phyloP scores from a whole-genome alignment of 2,113 vertebrate genomes.

The Mobula birostris region DNA sequence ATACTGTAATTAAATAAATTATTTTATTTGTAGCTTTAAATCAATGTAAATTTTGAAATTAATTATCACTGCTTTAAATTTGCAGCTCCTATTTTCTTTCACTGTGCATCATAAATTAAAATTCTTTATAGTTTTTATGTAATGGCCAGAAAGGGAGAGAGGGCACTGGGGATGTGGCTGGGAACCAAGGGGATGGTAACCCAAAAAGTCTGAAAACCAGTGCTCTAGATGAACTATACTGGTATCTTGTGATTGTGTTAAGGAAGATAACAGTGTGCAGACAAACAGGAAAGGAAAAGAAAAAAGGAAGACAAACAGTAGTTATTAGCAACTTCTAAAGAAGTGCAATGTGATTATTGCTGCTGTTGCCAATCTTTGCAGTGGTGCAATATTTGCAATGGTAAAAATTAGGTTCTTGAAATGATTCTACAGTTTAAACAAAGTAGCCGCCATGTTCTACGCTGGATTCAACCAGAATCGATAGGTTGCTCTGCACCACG shows the following conservation, averaged over 20 bases:
- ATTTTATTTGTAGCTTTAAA: too few relatives aligned
- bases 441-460: background rate
- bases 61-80: too few relatives aligned
- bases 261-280: background rate
- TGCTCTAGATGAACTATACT: background rate
- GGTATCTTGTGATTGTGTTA: background rate
- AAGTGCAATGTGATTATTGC: background rate
- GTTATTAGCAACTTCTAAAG: background rate
- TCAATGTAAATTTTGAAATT: too few relatives aligned
- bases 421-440: background rate
- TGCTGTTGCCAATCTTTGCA: background rate
- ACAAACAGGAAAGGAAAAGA: background rate
- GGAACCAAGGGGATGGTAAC: too few relatives aligned
- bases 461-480: background rate
- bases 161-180: too few relatives aligned
- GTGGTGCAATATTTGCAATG: background rate
- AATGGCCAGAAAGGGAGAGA: too few relatives aligned
- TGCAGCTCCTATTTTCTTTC: too few relatives aligned
- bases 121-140: too few relatives aligned
- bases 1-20: too few relatives aligned
- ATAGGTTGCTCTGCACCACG: background rate
- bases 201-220: too few relatives aligned
- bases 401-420: background rate
- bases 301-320: background rate
- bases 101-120: too few relatives aligned